Percentiles rank a stretch among this genome's conserved stretches.
These are phyloP conservation scores for Malthinus flaveolus DNA, from an alignment of 2,888 invertebrate species.

Conservation along the genomic window DNA sequence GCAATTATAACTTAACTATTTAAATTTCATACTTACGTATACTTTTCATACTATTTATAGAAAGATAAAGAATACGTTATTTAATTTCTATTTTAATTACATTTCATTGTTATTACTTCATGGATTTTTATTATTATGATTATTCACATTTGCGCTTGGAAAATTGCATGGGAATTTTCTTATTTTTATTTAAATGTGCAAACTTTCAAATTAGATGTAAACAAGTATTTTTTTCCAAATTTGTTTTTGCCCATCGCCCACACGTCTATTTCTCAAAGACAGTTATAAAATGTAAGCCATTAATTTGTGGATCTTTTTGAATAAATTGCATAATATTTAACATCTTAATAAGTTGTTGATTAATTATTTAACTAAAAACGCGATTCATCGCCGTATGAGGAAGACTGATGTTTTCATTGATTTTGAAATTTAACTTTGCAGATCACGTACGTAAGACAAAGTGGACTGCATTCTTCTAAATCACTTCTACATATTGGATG, in stretches of 20 bases:
- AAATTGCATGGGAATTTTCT: slow-evolving; percentile 12
- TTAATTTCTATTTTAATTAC: too few species aligned
- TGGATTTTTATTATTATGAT: slow-evolving; percentile 15
- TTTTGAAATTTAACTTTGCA: slow-evolving; percentile 14
- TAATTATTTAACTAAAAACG: not conserved
- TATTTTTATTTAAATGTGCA: not conserved
- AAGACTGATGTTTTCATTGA: slow-evolving; percentile 18
- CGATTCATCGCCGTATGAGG: slow-evolving; percentile 6
- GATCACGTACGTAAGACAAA: slow-evolving; percentile 25
- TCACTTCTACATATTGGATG: slow-evolving; percentile 15
- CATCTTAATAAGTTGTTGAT: not conserved
- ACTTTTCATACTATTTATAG: too few species aligned
- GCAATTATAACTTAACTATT: too few species aligned
- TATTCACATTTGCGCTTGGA: slow-evolving; percentile 11
- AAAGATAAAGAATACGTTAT: too few species aligned
- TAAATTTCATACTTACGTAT: too few species aligned
- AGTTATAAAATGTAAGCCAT: too few species aligned
- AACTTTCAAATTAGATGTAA: not conserved
- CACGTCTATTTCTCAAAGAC: too few species aligned
- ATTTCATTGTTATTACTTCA: slow-evolving; percentile 10
- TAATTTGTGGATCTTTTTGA: too few species aligned
- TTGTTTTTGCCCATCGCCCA: too few species aligned
- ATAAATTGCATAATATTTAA: too few species aligned
- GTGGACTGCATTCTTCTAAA: slow-evolving; percentile 26
- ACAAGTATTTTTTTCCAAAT: not conserved